Evolutionary conservation across 1,140 invertebrate species (phyloP).

Genomic region (Panagrolaimus sp.): DNA sequence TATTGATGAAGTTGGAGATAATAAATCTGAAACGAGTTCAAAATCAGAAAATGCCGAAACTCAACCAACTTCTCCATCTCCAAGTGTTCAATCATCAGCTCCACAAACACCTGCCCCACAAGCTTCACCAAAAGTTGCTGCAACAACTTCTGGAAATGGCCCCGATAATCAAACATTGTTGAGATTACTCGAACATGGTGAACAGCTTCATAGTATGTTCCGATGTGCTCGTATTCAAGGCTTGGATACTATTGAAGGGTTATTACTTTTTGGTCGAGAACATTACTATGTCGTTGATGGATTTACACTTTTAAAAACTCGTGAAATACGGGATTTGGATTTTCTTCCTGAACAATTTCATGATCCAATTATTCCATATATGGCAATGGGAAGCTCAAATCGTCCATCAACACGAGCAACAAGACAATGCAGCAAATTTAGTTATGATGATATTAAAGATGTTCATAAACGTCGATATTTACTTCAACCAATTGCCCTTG

Average conservation of each 20-base stretch:
- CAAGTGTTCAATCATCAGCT: not conserved
- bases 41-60: slow-evolving; percentile 1
- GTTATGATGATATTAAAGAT: slow-evolving; percentile 90
- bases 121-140: not conserved
- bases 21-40: slow-evolving; percentile 24
- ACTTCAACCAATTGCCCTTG: slow-evolving; percentile 87
- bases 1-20: slow-evolving; percentile 26
- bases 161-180: slow-evolving; percentile 91
- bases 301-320: slow-evolving; percentile 86
- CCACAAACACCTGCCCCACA: slow-evolving; percentile 7
- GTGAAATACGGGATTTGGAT: slow-evolving; percentile 75
- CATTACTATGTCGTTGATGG: slow-evolving; percentile 98
- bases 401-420: slow-evolving; percentile 43
- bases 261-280: slow-evolving; percentile 90
- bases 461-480: slow-evolving; percentile 66
- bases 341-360: slow-evolving; percentile 66
- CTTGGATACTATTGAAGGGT: slow-evolving; percentile 88
- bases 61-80: not conserved
- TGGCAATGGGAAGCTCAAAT: slow-evolving; percentile 67
- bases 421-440: slow-evolving; percentile 71
- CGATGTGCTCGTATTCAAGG: slow-evolving; percentile 93
- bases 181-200: slow-evolving; percentile 83
- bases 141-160: slow-evolving; percentile 47
- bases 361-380: slow-evolving; percentile 78
- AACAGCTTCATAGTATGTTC: slow-evolving; percentile 91